These are phyloP conservation scores for Pongo pygmaeus DNA, from an alignment of 2,113 vertebrate species.

Conservation along the genomic window DNA sequence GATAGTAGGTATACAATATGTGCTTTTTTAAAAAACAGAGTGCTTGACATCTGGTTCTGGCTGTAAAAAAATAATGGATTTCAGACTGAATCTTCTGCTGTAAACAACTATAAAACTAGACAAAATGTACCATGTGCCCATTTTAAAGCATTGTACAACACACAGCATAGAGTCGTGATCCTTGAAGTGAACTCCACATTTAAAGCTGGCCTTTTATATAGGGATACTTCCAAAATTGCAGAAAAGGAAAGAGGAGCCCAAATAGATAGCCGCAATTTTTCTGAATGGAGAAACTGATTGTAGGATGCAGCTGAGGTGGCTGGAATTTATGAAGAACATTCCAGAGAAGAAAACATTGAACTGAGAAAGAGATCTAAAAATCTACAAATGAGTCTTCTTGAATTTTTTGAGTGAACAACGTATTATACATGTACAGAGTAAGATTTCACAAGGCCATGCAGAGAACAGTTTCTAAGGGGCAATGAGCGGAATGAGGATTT, in stretches of 20 bases:
- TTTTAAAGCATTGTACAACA: neutral
- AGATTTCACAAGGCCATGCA: neutral
- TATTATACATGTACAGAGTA: neutral
- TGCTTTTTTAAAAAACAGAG: neutral
- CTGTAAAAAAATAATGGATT: neutral
- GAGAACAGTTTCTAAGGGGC: neutral
- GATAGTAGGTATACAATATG: neutral
- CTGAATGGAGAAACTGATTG: neutral
- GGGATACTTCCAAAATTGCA: neutral
- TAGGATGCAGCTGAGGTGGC: neutral
- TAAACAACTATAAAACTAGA: neutral
- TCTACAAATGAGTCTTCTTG: neutral
- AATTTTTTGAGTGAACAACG: neutral
- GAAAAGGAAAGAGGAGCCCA: neutral
- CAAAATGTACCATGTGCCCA: neutral
- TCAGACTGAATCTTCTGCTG: neutral
- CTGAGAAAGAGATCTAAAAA: neutral
- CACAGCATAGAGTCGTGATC: neutral
- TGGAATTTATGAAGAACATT: neutral
- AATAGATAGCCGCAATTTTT: neutral
- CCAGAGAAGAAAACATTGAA: neutral
- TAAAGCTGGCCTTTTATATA: neutral
- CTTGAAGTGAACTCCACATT: neutral
- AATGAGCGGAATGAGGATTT: neutral
- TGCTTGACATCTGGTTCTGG: neutral